Evolutionary conservation across 2,888 invertebrate species (phyloP).

Genomic region (Euclidia mi): DNA sequence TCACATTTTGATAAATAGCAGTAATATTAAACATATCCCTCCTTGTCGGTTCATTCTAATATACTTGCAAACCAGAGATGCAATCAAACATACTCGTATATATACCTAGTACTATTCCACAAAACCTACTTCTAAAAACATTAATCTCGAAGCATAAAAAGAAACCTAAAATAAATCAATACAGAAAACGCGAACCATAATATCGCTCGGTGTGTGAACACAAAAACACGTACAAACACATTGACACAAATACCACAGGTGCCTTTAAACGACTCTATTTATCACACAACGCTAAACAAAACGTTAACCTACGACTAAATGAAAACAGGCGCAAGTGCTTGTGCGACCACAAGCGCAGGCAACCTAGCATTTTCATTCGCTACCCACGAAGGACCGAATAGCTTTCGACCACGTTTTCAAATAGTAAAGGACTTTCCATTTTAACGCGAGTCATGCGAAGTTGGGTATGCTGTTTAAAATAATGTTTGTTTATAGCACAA

Average conservation of each 20-base stretch:
- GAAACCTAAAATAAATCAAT: too few relatives aligned
- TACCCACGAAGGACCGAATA: constrained; percentile 44
- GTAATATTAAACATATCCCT: too few relatives aligned
- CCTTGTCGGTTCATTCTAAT: too few relatives aligned
- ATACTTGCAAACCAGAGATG: too few relatives aligned
- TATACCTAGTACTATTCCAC: too few relatives aligned
- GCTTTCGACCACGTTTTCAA: too few relatives aligned
- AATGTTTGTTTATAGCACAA: too few relatives aligned
- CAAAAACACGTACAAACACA: constrained; percentile 33
- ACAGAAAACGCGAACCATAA: neutral
- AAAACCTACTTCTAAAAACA: too few relatives aligned
- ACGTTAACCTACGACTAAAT: constrained; percentile 48
- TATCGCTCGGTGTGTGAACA: constrained; percentile 27
- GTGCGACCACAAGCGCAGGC: constrained; percentile 43
- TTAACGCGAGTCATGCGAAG: constrained; percentile 23
- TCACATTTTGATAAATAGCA: too few relatives aligned
- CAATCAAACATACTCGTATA: too few relatives aligned
- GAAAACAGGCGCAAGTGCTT: constrained; percentile 47
- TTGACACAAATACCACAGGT: constrained; percentile 35
- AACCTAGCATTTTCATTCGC: constrained; percentile 50
- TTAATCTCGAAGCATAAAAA: too few relatives aligned
- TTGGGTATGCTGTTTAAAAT: too few relatives aligned
- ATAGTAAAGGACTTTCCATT: constrained; percentile 52
- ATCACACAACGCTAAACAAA: constrained; percentile 55
- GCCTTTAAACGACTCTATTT: constrained; percentile 45